Evolutionary conservation across 1,140 invertebrate genomes (phyloP).

Genomic region (Neodiprion pinetum): DNA sequence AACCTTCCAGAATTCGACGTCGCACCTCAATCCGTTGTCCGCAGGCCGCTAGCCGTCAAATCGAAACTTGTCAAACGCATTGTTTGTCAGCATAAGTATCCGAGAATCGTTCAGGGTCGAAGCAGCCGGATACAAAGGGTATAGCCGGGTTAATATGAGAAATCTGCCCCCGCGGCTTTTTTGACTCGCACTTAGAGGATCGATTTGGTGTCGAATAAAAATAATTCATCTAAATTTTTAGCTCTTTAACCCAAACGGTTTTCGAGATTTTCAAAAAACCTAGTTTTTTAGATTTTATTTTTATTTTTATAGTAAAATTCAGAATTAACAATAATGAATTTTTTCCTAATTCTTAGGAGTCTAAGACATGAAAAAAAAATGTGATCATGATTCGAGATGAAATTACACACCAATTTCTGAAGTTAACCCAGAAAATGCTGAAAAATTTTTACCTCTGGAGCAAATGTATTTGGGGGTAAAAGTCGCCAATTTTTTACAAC

Average conservation of each 20-base stretch:
- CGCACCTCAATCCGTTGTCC: no score
- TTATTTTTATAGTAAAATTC: slow-evolving; percentile 24
- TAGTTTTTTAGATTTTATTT: slow-evolving; percentile 21
- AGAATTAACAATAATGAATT: slow-evolving; percentile 1
- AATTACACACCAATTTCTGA: neutral
- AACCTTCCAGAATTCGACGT: no score
- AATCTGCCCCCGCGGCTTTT: slow-evolving; percentile 15
- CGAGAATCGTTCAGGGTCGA: no score
- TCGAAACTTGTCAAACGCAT: no score
- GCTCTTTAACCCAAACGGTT: neutral
- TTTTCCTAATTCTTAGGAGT: slow-evolving; percentile 25
- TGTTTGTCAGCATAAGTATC: no score
- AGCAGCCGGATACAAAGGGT: slow-evolving; percentile 8
- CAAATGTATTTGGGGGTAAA: slow-evolving; percentile 29
- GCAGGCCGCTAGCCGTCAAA: no score
- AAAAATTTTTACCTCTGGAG: slow-evolving; percentile 22
- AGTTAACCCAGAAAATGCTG: slow-evolving; percentile 27
- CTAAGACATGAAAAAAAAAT: slow-evolving; percentile 18
- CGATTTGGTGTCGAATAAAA: no score
- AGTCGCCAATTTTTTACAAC: slow-evolving; percentile 22
- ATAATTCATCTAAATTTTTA: no score
- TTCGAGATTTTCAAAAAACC: slow-evolving; percentile 19
- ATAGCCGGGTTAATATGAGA: slow-evolving; percentile 21
- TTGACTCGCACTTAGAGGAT: no score
- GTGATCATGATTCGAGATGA: slow-evolving; percentile 11